These are phyloP conservation scores for Corythaixoides concolor DNA, from an alignment of 2,113 vertebrate genomes.

Conservation along the genomic window DNA sequence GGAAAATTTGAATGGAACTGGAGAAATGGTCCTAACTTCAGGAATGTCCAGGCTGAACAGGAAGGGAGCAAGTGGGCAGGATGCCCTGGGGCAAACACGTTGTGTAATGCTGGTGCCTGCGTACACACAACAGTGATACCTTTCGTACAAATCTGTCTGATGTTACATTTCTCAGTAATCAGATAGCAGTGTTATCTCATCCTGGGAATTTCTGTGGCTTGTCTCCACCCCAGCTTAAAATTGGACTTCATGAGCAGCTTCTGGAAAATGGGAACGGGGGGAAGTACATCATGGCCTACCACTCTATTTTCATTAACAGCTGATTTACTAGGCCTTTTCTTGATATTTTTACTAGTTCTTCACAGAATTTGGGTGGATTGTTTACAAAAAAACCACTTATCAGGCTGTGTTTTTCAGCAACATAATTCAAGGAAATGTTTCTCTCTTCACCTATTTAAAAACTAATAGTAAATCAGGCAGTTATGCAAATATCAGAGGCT, in stretches of 20 bases:
- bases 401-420: accelerated
- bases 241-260: conserved; percentile 29
- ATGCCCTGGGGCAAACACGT: neutral
- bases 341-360: neutral
- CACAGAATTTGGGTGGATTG: neutral
- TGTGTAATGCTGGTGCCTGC: neutral
- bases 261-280: neutral
- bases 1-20: neutral
- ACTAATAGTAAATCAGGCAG: neutral
- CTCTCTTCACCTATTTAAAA: neutral
- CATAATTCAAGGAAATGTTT: neutral
- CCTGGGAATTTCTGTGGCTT: conserved; percentile 9
- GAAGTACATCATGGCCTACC: neutral
- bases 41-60: neutral
- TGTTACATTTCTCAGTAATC: neutral
- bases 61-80: neutral
- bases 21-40: neutral
- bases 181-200: neutral
- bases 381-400: neutral
- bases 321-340: neutral
- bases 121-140: neutral
- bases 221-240: neutral
- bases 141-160: neutral
- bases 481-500: neutral
- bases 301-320: neutral